These are phyloP conservation scores for Gymnoscopelus microlampas DNA, from an alignment of 2,797 vertebrate species.

Conservation along the genomic window DNA sequence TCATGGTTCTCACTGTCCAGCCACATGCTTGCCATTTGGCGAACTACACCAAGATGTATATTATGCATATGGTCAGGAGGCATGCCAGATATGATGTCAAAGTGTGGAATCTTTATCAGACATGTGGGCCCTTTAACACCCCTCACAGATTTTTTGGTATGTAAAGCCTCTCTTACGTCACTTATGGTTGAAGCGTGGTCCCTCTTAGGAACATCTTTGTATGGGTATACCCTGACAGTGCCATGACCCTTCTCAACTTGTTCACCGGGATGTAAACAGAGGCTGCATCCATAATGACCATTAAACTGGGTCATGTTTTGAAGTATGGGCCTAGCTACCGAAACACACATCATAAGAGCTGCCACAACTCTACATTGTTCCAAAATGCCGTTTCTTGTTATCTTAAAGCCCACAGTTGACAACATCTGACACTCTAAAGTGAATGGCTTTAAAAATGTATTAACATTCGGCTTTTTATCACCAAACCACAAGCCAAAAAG, in stretches of 20 bases:
- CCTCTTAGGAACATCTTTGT: slow-evolving; percentile 37
- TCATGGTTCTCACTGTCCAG: slow-evolving; percentile 46
- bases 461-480: slow-evolving; percentile 41
- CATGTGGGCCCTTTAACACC: slow-evolving; percentile 33
- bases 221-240: slow-evolving; percentile 25
- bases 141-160: slow-evolving; percentile 16
- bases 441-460: slow-evolving; percentile 47
- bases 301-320: slow-evolving; percentile 38
- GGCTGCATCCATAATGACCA: slow-evolving; percentile 21
- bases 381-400: slow-evolving; percentile 23
- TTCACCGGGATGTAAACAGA: slow-evolving; percentile 21
- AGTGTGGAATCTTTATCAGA: slow-evolving; percentile 39
- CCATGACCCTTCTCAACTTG: slow-evolving; percentile 31
- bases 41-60: slow-evolving; percentile 51
- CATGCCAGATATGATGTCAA: slow-evolving; percentile 53
- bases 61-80: slow-evolving; percentile 55
- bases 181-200: slow-evolving; percentile 33
- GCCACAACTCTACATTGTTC: slow-evolving; percentile 23
- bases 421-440: slow-evolving; percentile 40
- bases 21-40: slow-evolving; percentile 51
- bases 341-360: slow-evolving; percentile 36
- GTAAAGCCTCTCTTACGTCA: slow-evolving; percentile 34
- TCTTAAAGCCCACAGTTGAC: slow-evolving; percentile 34
- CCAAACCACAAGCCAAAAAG: slow-evolving; percentile 50
- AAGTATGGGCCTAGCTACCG: slow-evolving; percentile 29